Evolutionary conservation across 2,797 vertebrate species (phyloP).

Genomic region (Anomalospiza imberbis): DNA sequence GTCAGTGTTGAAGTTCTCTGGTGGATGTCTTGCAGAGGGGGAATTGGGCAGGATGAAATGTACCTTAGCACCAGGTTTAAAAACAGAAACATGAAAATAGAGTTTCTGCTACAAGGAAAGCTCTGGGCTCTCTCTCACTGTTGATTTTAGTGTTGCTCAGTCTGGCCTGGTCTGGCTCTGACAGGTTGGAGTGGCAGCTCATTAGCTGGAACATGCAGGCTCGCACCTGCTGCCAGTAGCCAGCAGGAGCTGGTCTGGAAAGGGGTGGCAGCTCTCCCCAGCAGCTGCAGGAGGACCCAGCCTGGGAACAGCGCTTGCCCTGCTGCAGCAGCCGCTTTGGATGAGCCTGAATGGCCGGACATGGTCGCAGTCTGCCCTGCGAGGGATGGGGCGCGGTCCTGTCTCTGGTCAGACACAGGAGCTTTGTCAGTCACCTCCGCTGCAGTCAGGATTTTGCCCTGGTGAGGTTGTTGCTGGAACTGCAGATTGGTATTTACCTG

Average conservation of each 20-base stretch:
- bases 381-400: fast-evolving
- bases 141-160: neutral
- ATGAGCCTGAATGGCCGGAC: no score
- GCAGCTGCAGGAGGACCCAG: neutral
- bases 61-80: neutral
- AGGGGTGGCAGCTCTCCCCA: neutral
- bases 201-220: neutral
- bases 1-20: neutral
- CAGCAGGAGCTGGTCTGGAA: neutral
- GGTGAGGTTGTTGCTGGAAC: neutral
- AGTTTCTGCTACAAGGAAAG: neutral
- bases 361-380: fast-evolving
- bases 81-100: neutral
- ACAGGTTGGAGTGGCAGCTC: neutral
- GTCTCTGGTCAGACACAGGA: neutral
- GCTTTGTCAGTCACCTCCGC: fast-evolving
- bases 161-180: neutral
- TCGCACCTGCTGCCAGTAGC: fast-evolving
- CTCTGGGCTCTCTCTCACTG: neutral
- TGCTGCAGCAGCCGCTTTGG: neutral
- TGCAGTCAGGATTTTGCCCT: neutral
- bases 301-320: fast-evolving
- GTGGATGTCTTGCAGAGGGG: neutral
- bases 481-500: neutral
- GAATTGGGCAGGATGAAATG: neutral